Evolutionary conservation across 2,113 vertebrate species (phyloP).

Genomic region (Anarhynchus alexandrinus): DNA sequence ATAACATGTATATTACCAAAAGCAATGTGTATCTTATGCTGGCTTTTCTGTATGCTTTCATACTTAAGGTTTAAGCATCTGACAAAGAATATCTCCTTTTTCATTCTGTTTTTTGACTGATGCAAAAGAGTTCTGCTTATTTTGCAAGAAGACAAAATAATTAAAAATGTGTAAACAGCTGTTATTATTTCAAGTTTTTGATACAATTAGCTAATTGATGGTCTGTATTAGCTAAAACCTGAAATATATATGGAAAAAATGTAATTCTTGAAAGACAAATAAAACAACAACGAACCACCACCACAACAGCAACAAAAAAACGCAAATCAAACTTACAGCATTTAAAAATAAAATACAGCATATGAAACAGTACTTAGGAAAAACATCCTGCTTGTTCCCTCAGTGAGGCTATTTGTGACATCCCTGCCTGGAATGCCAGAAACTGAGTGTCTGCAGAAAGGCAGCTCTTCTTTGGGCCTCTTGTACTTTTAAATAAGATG

Average conservation of each 20-base stretch:
- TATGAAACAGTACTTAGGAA: not conserved
- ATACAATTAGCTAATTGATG: not conserved
- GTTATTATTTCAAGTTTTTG: not conserved
- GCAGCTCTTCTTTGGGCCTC: not conserved
- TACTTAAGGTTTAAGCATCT: not conserved
- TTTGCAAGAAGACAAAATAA: not conserved
- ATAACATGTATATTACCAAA: not conserved
- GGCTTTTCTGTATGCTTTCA: not conserved
- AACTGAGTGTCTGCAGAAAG: not conserved
- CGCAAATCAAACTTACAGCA: not conserved
- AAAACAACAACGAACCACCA: not conserved
- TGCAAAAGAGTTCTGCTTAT: not conserved
- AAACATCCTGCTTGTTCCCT: not conserved
- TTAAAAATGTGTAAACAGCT: not conserved
- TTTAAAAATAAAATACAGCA: not conserved
- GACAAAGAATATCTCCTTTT: not conserved
- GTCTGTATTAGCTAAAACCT: not conserved
- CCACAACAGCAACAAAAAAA: not conserved
- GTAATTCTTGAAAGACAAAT: not conserved
- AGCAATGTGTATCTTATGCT: not conserved
- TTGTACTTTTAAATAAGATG: not conserved
- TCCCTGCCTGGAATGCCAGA: not conserved
- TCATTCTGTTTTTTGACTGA: not conserved
- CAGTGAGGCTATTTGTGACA: not conserved
- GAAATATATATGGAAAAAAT: not conserved